Base-by-base conservation (phyloP, 2,113 vertebrate genomes). In the Irena cyanogastra region DNA sequence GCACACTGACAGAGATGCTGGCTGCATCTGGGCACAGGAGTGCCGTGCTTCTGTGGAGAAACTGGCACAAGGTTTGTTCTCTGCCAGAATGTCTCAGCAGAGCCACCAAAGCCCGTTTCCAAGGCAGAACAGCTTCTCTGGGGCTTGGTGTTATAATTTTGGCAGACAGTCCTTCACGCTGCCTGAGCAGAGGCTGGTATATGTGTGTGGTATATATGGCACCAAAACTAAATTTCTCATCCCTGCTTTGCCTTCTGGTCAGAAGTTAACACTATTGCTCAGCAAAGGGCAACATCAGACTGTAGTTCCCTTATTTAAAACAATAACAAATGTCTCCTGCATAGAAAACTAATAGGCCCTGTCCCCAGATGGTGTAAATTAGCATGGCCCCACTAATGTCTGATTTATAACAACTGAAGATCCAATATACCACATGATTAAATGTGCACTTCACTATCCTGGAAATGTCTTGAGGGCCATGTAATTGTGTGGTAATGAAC, bases 401-500 rank as follows among this genome's bases (percentile, higher is more conserved):
- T 97, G 94, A 95, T 96, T 96, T 94, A 95, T 83, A 94, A 93
- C 88, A 92, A 95, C 83, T 20, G 76, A 95, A 88, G 90, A 95
- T 80, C 90, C 88, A 90, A 90, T 89, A 83, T 45, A 93, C 57
- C 77, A 64, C 95, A 95, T 96, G 88, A 96, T 92, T 96, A 97
- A 96, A 83, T 65, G 82, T 87, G 90, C 86, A 90, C 92, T 97
- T 92, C 75, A 79, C 79, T 89, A 95, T 81, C 86, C 88, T 89
- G 69, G 69, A 92, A 93, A 92, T 93, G 83, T 97, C 95, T 95
- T 95, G 88, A 95, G 95, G 89, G 93, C 90, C 86, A 91, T 92
- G 92, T 96, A 96, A 96, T 96, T 90, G 90, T 92, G 88, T 86
- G 70, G 95, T 96, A 95, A 96, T 94, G 95, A 96, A 94, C 95